A percentile compares a stretch with the other conserved stretches of the same genome.
Conservation (phyloP, 2,888 invertebrate species). For the Leptinotarsa haldemani region DNA sequence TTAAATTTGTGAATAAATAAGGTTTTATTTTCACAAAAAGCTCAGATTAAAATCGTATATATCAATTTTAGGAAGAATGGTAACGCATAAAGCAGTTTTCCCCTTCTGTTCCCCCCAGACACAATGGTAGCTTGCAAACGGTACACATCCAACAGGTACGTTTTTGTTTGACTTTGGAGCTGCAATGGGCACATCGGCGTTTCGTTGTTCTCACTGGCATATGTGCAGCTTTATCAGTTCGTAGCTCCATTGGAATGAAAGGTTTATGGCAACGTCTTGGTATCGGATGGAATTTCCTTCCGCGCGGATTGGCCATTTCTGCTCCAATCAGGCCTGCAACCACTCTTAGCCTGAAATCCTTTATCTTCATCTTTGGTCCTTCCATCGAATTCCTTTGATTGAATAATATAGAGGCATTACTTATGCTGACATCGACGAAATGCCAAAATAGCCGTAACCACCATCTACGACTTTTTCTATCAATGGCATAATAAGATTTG, state of each 20-base stretch:
- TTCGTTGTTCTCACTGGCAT: constrained; percentile 8
- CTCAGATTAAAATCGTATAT: no score
- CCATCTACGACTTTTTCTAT: constrained; percentile 56
- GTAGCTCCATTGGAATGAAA: neutral
- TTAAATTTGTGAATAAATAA: neutral
- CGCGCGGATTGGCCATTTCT: neutral
- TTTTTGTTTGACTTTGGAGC: constrained; percentile 8
- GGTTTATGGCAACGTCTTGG: constrained; percentile 6
- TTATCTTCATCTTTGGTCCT: constrained; percentile 2
- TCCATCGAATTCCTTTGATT: constrained; percentile 1
- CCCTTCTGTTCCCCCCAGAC: constrained; percentile 8
- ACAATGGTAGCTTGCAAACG: constrained; percentile 7
- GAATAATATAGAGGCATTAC: constrained; percentile 18
- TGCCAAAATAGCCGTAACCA: constrained; percentile 42
- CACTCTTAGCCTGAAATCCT: constrained; percentile 9
- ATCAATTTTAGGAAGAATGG: no score
- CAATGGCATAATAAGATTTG: constrained; percentile 53
- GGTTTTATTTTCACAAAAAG: no score
- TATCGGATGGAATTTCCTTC: constrained; percentile 1
- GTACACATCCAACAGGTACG: constrained; percentile 7
- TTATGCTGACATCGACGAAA: constrained; percentile 5
- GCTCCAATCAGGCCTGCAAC: neutral
- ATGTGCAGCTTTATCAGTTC: constrained; percentile 2
- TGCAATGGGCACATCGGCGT: constrained; percentile 7
- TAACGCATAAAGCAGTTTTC: neutral